Conservation (phyloP, 2,888 invertebrate genomes). For the Rutpela maculata region DNA sequence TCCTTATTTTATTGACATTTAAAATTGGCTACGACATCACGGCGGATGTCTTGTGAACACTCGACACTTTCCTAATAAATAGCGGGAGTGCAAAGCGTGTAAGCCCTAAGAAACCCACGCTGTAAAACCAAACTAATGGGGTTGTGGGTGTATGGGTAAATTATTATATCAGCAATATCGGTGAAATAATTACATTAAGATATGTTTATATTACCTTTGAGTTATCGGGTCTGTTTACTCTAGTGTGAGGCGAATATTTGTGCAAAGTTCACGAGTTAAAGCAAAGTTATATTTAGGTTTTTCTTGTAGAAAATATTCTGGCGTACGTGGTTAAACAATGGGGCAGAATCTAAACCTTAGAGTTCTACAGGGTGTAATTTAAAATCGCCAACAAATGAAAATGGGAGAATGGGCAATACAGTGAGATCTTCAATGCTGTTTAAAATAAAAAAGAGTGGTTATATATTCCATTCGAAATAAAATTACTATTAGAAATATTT, state of each 20-base stretch:
- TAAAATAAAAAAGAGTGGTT: too few species aligned
- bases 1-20: slow-evolving; percentile 6
- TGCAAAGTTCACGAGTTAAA: neutral
- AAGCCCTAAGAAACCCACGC: neutral
- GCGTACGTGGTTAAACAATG: too few species aligned
- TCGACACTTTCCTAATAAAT: neutral
- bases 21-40: slow-evolving; percentile 1
- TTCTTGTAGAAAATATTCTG: too few species aligned
- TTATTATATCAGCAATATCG: neutral
- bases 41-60: slow-evolving; percentile 2
- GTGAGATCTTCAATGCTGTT: too few species aligned
- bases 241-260: neutral
- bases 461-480: too few species aligned
- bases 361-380: too few species aligned
- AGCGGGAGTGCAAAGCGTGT: neutral
- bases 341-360: too few species aligned
- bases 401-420: too few species aligned
- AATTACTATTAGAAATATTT: too few species aligned
- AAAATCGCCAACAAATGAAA: too few species aligned
- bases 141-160: neutral
- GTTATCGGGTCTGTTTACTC: neutral
- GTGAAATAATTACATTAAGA: neutral
- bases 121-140: neutral
- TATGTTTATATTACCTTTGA: neutral
- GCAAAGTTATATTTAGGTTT: too few species aligned